Conservation (phyloP, 2,797 vertebrate genomes). For the Rhinichthys osculus region DNA sequence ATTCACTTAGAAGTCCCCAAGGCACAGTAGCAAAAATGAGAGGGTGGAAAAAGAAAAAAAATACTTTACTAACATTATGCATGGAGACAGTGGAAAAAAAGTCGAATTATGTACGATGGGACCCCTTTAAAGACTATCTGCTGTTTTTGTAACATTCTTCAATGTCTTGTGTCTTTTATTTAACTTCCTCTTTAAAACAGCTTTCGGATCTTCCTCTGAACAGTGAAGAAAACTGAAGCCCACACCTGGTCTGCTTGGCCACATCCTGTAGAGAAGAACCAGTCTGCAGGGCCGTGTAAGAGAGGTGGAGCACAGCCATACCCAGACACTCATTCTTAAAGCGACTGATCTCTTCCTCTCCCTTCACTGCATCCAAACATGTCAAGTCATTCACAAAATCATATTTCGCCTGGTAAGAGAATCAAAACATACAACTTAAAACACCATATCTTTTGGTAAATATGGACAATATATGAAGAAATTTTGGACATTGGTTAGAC, state of each 20-base stretch:
- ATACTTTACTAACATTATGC: neutral
- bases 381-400: slow-evolving; percentile 89
- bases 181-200: neutral
- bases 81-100: neutral
- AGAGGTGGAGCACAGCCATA: slow-evolving; percentile 93
- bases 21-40: neutral
- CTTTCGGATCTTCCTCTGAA: neutral
- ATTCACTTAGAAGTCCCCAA: neutral
- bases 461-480: neutral
- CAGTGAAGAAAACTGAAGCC: slow-evolving; percentile 22
- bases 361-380: slow-evolving; percentile 75
- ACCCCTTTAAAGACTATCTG: neutral
- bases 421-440: neutral
- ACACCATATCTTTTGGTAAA: neutral
- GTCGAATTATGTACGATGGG: neutral
- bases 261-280: slow-evolving; percentile 82
- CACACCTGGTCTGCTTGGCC: slow-evolving; percentile 83
- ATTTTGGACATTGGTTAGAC: neutral
- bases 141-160: neutral
- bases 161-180: neutral
- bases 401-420: slow-evolving; percentile 81
- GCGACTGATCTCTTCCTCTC: slow-evolving; percentile 78
- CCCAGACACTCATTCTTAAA: slow-evolving; percentile 94
- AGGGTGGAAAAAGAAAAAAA: neutral
- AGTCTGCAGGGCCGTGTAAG: slow-evolving; percentile 79